A percentile compares a stretch with the other conserved stretches of the same genome.
Conservation (phyloP, 2,888 invertebrate genomes). For the Exephanes ischioxanthus region DNA sequence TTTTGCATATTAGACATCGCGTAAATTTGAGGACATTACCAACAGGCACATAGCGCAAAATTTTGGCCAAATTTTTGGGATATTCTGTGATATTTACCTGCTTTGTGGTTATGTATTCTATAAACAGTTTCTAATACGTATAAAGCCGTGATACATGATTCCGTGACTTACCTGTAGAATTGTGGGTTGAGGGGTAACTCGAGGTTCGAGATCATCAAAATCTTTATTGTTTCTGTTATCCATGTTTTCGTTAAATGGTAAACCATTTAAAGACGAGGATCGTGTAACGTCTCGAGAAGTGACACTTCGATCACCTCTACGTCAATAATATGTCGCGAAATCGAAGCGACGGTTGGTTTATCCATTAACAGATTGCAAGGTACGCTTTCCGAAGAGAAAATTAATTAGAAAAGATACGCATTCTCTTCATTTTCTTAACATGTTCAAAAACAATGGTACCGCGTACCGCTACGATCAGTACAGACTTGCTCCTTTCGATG, state of each 20-base stretch:
- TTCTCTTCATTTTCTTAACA: neutral
- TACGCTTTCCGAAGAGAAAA: neutral
- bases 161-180: slow-evolving; percentile 34
- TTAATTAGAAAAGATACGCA: neutral
- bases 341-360: neutral
- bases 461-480: neutral
- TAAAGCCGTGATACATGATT: neutral
- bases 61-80: neutral
- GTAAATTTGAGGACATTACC: neutral
- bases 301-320: slow-evolving; percentile 9
- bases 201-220: slow-evolving; percentile 79
- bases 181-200: slow-evolving; percentile 76
- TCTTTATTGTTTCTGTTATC: slow-evolving; percentile 67
- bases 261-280: neutral
- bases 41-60: neutral
- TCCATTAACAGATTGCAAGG: neutral
- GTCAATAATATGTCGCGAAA: neutral
- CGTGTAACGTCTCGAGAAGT: slow-evolving; percentile 27
- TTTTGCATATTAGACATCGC: neutral
- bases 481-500: neutral
- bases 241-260: slow-evolving; percentile 65
- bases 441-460: neutral
- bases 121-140: neutral
- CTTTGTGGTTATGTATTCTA: slow-evolving; percentile 17
- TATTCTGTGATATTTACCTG: neutral